Conservation (phyloP, 2,113 vertebrate species). For the Neofelis nebulosa region DNA sequence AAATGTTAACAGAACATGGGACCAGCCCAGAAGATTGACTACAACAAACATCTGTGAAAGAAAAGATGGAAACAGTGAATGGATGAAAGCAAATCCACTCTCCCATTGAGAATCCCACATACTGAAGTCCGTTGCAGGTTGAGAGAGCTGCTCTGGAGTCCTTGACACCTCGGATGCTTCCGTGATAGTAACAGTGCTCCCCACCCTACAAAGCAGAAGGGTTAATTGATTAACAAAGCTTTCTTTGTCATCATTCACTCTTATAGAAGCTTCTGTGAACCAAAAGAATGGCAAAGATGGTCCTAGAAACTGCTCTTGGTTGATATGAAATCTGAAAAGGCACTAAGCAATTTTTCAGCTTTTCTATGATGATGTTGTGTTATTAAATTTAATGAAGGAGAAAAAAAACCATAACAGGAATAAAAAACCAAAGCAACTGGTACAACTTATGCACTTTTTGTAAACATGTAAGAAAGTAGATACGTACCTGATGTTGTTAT, state of each 20-base stretch:
- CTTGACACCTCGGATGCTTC: slow-evolving; percentile 91
- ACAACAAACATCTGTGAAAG: neutral
- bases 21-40: neutral
- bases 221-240: neutral
- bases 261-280: neutral
- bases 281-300: neutral
- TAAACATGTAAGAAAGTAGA: neutral
- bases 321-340: neutral
- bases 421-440: neutral
- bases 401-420: neutral
- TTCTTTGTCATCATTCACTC: neutral
- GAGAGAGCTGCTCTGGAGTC: slow-evolving; percentile 93
- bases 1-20: neutral
- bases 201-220: slow-evolving; percentile 90
- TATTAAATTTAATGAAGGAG: neutral
- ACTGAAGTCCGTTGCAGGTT: slow-evolving; percentile 98
- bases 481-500: neutral
- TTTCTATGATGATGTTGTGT: neutral
- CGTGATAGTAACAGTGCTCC: slow-evolving; percentile 98
- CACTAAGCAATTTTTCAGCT: neutral
- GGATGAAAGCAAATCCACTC: neutral
- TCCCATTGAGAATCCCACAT: slow-evolving; percentile 79
- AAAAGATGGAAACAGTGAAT: neutral
- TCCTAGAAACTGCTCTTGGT: neutral
- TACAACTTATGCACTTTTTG: neutral